Percentiles rank a stretch among this genome's conserved stretches.
phyloP scores from a whole-genome alignment of 1,140 invertebrate genomes.

The Drosophila carrolli region DNA sequence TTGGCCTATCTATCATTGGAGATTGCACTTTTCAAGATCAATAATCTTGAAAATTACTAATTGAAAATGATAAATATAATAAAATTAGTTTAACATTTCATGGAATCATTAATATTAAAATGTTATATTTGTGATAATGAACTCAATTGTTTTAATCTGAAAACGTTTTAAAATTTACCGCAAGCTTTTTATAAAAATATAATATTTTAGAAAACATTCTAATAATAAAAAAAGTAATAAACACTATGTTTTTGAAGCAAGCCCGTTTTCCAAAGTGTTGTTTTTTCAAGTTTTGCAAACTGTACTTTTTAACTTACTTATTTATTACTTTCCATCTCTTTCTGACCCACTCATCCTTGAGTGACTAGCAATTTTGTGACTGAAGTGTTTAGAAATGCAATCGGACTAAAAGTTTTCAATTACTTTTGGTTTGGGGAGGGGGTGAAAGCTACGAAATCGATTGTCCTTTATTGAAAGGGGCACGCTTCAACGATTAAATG shows the following conservation, averaged over 20 bases:
- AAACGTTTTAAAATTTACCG: too few species aligned
- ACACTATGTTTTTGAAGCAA: not conserved
- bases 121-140: too few species aligned
- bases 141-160: too few species aligned
- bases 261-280: not conserved
- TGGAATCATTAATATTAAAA: too few species aligned
- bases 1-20: constrained; percentile 10
- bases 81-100: not conserved
- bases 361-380: not conserved
- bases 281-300: not conserved
- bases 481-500: constrained; percentile 30
- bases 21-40: constrained; percentile 15
- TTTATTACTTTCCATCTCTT: not conserved
- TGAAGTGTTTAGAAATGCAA: constrained; percentile 36
- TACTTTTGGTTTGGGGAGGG: constrained; percentile 10
- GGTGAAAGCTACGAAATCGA: constrained; percentile 17
- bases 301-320: constrained; percentile 1
- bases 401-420: constrained; percentile 29
- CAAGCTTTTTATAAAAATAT: too few species aligned
- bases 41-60: not conserved
- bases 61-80: not conserved
- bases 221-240: not conserved
- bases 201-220: too few species aligned
- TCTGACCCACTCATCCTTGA: constrained; percentile 13
- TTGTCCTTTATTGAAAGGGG: constrained; percentile 7